Conservation (phyloP, 2,888 invertebrate species). For the Microctonus hyperodae region DNA sequence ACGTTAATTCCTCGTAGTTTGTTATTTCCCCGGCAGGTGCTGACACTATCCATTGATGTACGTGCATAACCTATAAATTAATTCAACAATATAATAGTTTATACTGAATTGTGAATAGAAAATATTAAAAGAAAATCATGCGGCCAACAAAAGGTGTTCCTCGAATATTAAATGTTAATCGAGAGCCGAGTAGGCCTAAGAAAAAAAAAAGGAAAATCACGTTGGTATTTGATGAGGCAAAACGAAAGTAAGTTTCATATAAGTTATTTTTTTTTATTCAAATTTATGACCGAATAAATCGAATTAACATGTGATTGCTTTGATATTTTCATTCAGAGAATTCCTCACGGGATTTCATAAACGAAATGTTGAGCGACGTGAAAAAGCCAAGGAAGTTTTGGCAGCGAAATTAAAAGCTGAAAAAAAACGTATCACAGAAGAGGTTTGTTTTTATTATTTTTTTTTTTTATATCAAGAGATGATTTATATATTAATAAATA, state of each 20-base stretch:
- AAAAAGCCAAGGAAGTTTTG: constrained; percentile 77
- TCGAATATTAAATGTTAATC: constrained; percentile 44
- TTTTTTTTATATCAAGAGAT: not conserved
- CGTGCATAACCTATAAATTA: constrained; percentile 9
- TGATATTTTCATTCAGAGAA: constrained; percentile 67
- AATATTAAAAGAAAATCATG: constrained; percentile 56
- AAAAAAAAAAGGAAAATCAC: constrained; percentile 65
- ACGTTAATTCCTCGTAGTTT: no score
- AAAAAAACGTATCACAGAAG: constrained; percentile 75
- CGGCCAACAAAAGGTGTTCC: constrained; percentile 39
- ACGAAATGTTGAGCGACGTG: constrained; percentile 78
- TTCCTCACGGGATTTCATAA: constrained; percentile 84
- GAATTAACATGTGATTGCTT: not conserved
- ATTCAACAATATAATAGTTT: no score
- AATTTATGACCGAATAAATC: not conserved
- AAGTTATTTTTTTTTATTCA: no score
- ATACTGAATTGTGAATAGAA: no score
- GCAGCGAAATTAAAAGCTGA: constrained; percentile 78
- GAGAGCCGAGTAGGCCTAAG: constrained; percentile 53
- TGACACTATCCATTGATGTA: no score
- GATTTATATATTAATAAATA: not conserved
- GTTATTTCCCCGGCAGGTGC: not conserved
- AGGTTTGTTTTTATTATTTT: constrained; percentile 64
- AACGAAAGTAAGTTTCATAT: constrained; percentile 65
- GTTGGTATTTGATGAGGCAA: constrained; percentile 70